Base-by-base conservation (phyloP, 2,113 vertebrate species). In the Misgurnus mizolepis region DNA sequence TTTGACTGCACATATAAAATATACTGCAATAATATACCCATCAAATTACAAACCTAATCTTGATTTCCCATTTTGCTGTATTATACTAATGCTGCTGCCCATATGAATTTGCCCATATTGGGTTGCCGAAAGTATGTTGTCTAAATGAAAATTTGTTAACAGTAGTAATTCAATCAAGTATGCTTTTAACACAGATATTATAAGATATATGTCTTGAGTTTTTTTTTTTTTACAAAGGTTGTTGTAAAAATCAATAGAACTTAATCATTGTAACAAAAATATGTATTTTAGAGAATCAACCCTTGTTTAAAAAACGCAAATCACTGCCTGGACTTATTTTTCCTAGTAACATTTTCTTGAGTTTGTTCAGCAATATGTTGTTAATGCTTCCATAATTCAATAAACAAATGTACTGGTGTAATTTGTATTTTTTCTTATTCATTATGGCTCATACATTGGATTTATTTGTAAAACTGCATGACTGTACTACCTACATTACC, bases 121-220 rank as follows among this genome's bases (percentile, higher is more conserved):
- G 89, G 90, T 90, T 87, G 18, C 65, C 80, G 75, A 76, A 76
- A 74, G 65, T 67, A 77, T 80, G 74, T 64, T 40, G 60, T 76
- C 47, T 50, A n/a, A 64, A 65, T 64, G 11, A 66, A 76, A 55
- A 66, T 18, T 18, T 65, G 34, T 64, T 34, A 9, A 66, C 47
- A 6, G 41, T 58, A 18, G 7, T 43, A 74, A 8, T 55, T 50
- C 61, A 66, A 41, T 34, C 56, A 49, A 45, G 62, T 10, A 62
- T 61, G 73, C 58, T 49, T 75, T 75, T 75, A 55, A 17, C 27
- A 56, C 50, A 56, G 15, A 40, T 75, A 49, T 7, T 12, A 12
- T 7, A 18, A 58, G 3, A 58, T n/a, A 0, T n/a, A 5, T 47
- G 6, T 47, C 10, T 47, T 7, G 0, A 47, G 6, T 8, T 58